Conservation (phyloP, 2,113 vertebrate species). For the Procavia capensis region DNA sequence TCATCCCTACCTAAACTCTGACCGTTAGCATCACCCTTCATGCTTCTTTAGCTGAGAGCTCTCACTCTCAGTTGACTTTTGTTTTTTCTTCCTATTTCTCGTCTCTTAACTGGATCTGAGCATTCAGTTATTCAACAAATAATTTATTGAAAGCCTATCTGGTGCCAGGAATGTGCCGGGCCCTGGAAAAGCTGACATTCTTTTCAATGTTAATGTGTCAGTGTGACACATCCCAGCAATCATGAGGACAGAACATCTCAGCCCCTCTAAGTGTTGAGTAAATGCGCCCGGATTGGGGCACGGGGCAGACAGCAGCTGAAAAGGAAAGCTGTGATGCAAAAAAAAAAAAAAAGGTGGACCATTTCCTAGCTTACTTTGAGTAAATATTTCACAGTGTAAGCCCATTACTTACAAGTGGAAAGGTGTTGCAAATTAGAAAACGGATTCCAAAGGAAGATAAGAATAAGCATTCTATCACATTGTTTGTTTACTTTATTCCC, state of each 20-base stretch:
- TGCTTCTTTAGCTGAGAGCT: constrained; percentile 19
- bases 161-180: constrained; percentile 13
- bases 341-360: too few relatives aligned
- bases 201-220: neutral
- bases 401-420: neutral
- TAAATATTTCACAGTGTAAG: neutral
- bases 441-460: neutral
- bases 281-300: constrained; percentile 48
- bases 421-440: neutral
- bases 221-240: neutral
- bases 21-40: neutral
- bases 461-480: neutral
- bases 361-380: constrained; percentile 6
- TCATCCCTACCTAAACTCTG: neutral
- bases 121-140: constrained; percentile 64
- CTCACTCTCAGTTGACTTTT: constrained; percentile 48
- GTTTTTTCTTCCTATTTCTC: neutral
- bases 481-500: too few relatives aligned
- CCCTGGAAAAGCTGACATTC: neutral
- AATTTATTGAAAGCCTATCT: constrained; percentile 40
- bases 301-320: neutral
- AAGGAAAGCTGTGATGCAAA: neutral
- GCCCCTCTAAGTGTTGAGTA: neutral
- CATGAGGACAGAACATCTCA: neutral
- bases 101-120: constrained; percentile 59